phyloP scores from a whole-genome alignment of 1,140 invertebrate species.

The Cyrtorhinus lividipennis region DNA sequence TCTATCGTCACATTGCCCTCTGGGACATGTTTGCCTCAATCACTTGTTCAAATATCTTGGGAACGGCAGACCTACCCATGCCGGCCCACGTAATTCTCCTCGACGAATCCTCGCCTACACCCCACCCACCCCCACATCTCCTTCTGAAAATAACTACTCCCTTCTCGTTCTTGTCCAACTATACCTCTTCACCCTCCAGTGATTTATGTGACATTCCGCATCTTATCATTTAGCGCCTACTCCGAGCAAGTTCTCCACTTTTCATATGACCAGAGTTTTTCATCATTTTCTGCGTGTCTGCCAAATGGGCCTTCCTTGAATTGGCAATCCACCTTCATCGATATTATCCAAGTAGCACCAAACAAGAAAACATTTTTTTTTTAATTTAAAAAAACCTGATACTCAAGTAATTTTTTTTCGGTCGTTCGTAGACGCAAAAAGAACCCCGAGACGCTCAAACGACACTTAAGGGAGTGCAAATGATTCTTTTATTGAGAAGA shows the following conservation, averaged over 20 bases:
- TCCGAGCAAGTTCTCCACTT: neutral
- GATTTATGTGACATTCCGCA: neutral
- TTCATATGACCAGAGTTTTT: neutral
- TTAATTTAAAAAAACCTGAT: too few relatives aligned
- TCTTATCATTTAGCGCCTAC: neutral
- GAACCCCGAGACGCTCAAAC: too few relatives aligned
- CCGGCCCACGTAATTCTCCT: neutral
- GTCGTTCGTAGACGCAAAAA: too few relatives aligned
- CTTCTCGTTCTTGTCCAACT: neutral
- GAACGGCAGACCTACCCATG: too few relatives aligned
- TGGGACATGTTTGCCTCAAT: neutral
- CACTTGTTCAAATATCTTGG: neutral
- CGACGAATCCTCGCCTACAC: neutral
- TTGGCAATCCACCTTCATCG: too few relatives aligned
- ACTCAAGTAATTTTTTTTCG: too few relatives aligned
- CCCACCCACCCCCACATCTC: neutral
- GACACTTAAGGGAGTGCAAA: too few relatives aligned
- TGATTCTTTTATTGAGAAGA: too few relatives aligned
- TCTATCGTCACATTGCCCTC: neutral
- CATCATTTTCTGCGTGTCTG: too few relatives aligned
- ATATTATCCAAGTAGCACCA: too few relatives aligned
- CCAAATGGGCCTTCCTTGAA: too few relatives aligned
- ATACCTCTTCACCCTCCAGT: neutral
- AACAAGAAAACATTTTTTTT: too few relatives aligned
- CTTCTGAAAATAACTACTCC: neutral